These are phyloP conservation scores for Pristionchus fissidentatus DNA, from an alignment of 2,888 invertebrate genomes.

Conservation along the genomic window DNA sequence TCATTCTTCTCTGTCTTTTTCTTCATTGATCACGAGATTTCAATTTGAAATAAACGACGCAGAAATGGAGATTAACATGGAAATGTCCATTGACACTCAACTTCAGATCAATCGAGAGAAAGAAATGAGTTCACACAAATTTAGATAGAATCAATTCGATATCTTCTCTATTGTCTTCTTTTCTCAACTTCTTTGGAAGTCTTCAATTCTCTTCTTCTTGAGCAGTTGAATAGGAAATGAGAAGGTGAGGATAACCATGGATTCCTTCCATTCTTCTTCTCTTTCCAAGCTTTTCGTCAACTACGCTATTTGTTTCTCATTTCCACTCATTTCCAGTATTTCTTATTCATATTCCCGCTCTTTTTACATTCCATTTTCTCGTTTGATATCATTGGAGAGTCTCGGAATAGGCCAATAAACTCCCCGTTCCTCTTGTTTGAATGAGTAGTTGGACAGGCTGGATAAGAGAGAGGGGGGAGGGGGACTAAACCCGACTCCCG, in stretches of 20 bases:
- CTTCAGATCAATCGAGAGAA: slow-evolving; percentile 5
- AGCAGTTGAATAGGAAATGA: slow-evolving; percentile 16
- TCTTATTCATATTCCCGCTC: background rate
- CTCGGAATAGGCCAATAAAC: slow-evolving; percentile 20
- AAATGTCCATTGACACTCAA: too few species aligned
- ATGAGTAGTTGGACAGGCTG: slow-evolving; percentile 33
- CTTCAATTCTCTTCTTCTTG: slow-evolving; percentile 15
- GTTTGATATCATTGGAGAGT: background rate
- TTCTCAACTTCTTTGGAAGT: slow-evolving; percentile 13
- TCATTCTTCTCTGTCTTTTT: too few species aligned
- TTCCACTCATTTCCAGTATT: background rate
- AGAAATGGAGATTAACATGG: too few species aligned
- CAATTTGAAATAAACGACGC: too few species aligned
- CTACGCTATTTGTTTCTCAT: background rate
- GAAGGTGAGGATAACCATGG: slow-evolving; percentile 31
- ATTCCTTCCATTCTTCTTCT: slow-evolving; percentile 13
- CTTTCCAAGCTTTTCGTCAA: background rate
- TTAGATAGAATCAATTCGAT: background rate
- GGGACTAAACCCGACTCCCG: slow-evolving; percentile 32
- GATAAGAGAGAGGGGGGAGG: too few species aligned
- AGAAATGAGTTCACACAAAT: background rate
- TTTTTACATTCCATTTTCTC: background rate
- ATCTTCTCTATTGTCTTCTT: slow-evolving; percentile 9
- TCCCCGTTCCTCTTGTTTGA: slow-evolving; percentile 11
- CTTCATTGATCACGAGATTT: too few species aligned